Evolutionary conservation across 1,140 invertebrate genomes (phyloP), one percentile per base, ranked within the genome.

Genomic region (Bradynema listronoti): DNA sequence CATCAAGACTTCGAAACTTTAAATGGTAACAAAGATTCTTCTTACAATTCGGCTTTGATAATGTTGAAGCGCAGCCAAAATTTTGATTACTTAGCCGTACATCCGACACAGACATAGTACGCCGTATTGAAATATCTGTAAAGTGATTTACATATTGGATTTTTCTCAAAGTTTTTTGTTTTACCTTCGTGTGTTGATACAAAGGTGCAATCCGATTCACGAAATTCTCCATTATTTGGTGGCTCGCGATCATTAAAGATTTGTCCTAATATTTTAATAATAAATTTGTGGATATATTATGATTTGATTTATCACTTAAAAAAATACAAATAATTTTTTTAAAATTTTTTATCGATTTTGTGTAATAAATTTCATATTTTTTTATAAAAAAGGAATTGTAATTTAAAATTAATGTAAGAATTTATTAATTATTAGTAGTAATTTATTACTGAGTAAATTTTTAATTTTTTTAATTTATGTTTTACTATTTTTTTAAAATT

Each of bases 1-100:
- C 95, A 80, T 97, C 91, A 55, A 91, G 84, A 16, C 84, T 87
- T 0, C 94, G 84, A 77, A 95, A 98, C 72, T 91, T 91, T 30
- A 79, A 52, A 58, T 77, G 75, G 50, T 73, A 77, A 51, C 74
- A 77, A n/a, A 78, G 52, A 58, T 77, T 77, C 46, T 66, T 71
- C 29, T 66, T 67, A 51, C 74, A 77, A 43, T 68, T 72, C 16
- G 67, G 51, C 2, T 58, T 49, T 11, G 58, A 43, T 29, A 73
- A 46, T 41, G 65, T 56, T 16, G 74, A 57, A 29, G 71, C 74
- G 58, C 74, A 77, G 1, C 73, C 73, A 42, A 72, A 75, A 39
- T 78, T 72, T 24, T 60, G 65, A 46, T 78, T 78, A 24, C 61
- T 72, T 19, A 68, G 58, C 29, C 73, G 52, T 11, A 77, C 73